Evolutionary conservation across 2,888 invertebrate genomes (phyloP), one percentile per base, ranked within the genome.

Genomic region (Meghimatium bilineatum): DNA sequence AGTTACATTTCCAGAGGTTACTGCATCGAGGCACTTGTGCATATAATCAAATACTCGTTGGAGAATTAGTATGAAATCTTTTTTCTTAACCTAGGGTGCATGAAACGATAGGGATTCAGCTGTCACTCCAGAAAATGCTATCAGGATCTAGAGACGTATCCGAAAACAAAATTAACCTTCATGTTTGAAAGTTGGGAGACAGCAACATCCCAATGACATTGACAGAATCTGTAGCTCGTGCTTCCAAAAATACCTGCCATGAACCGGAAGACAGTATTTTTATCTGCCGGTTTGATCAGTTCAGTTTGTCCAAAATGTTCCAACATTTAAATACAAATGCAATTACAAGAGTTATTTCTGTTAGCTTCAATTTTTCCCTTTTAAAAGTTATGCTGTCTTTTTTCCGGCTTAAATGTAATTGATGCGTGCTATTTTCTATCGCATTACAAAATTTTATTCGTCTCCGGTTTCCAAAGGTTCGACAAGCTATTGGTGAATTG

Each of bases 261-360:
- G 29, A 6, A 14, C n/a, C 2, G 29, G 23, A n/a, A 63, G 29
- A 29, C 3, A n/a, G 29, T 63, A 63, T 63, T 29, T 63, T 63
- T 63, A 63, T 63, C 10, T 63, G 63, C n/a, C 63, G 29, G n/a
- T 23, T 63, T 26, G 63, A n/a, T 63, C 63, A 63, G 29, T 23
- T 26, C 63, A 63, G 26, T 29, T 63, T 63, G 63, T 63, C 2
- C 63, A 63, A 5, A 63, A 5, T 63, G 23, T 63, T 63, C 8
- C n/a, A 63, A 63, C 29, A 63, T 63, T 63, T 63, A 29, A 29
- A 63, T 63, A 63, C 63, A 63, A 63, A 63, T 29, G 63, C n/a
- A 63, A 63, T 29, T 63, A 63, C 63, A 26, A 8, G 29, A 2
- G 10, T 63, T n/a, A 14, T 26, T 8, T 63, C 63, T 63, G 29